Conservation (phyloP, 2,888 invertebrate genomes). For the Thalpophila matura region DNA sequence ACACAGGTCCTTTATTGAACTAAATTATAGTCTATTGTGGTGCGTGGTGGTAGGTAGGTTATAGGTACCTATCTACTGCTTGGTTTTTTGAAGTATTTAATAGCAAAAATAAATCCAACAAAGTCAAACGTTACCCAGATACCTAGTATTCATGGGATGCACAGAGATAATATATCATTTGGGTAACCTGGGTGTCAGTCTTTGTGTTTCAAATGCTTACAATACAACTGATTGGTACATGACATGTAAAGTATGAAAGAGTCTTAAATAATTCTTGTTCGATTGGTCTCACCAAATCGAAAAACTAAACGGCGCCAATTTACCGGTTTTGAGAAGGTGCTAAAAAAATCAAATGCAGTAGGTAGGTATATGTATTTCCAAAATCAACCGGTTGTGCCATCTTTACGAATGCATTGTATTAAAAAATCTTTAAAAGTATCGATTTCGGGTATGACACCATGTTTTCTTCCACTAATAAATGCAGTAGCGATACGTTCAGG, state of each 20-base stretch:
- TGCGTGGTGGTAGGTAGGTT: not conserved
- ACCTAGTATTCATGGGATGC: not conserved
- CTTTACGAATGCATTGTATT: slow-evolving; percentile 27
- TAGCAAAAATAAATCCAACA: slow-evolving; percentile 10
- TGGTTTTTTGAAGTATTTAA: slow-evolving; percentile 8
- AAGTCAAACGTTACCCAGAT: not conserved
- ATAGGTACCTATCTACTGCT: not conserved
- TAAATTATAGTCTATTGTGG: slow-evolving; percentile 42
- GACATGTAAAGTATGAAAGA: no score
- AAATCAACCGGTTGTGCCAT: slow-evolving; percentile 11
- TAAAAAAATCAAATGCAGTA: slow-evolving; percentile 27
- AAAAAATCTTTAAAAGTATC: slow-evolving; percentile 6
- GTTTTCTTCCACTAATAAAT: slow-evolving; percentile 34
- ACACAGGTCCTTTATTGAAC: slow-evolving; percentile 54
- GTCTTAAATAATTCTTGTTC: slow-evolving; percentile 15
- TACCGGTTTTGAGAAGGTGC: slow-evolving; percentile 43
- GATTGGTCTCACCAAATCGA: slow-evolving; percentile 37
- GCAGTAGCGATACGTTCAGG: slow-evolving; percentile 41
- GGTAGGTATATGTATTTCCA: slow-evolving; percentile 32
- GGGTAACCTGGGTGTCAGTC: not conserved
- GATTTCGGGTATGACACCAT: slow-evolving; percentile 11
- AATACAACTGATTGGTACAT: slow-evolving; percentile 15
- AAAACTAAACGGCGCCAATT: slow-evolving; percentile 39
- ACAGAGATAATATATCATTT: slow-evolving; percentile 1
- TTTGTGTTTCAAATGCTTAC: slow-evolving; percentile 1